Evolutionary conservation across 2,888 invertebrate species (phyloP).

Genomic region (Cryptocephalus primarius): DNA sequence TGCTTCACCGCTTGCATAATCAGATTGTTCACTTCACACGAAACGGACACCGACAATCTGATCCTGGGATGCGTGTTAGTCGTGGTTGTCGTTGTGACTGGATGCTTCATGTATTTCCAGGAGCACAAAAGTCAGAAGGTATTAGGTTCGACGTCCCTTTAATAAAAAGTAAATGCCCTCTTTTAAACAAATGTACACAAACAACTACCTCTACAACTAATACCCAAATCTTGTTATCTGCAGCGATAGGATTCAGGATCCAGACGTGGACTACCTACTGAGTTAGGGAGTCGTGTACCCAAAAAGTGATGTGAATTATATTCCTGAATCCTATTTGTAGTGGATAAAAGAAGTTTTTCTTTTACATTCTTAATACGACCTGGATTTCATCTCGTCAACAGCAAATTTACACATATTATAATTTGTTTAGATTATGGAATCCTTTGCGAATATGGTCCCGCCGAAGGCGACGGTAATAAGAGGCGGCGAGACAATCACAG

Average conservation of each 20-base stretch:
- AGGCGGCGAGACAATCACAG: slow-evolving; percentile 49
- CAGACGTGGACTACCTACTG: no score
- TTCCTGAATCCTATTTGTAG: no score
- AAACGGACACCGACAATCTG: slow-evolving; percentile 42
- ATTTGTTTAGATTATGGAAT: slow-evolving; percentile 61
- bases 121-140: slow-evolving; percentile 59
- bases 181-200: no score
- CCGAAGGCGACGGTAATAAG: slow-evolving; percentile 62
- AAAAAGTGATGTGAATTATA: no score
- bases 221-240: no score
- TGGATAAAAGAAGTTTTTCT: no score
- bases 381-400: no score
- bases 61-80: slow-evolving; percentile 54
- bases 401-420: not conserved
- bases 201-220: no score
- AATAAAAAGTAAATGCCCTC: no score
- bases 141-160: slow-evolving; percentile 5
- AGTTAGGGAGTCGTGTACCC: no score
- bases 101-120: slow-evolving; percentile 57
- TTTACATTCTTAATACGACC: no score
- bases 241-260: no score
- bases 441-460: slow-evolving; percentile 75
- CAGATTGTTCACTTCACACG: slow-evolving; percentile 22
- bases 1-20: slow-evolving; percentile 54
- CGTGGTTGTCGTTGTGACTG: slow-evolving; percentile 57